Base-by-base conservation (phyloP, 1,140 invertebrate species). In the Acromyrmex heyeri region DNA sequence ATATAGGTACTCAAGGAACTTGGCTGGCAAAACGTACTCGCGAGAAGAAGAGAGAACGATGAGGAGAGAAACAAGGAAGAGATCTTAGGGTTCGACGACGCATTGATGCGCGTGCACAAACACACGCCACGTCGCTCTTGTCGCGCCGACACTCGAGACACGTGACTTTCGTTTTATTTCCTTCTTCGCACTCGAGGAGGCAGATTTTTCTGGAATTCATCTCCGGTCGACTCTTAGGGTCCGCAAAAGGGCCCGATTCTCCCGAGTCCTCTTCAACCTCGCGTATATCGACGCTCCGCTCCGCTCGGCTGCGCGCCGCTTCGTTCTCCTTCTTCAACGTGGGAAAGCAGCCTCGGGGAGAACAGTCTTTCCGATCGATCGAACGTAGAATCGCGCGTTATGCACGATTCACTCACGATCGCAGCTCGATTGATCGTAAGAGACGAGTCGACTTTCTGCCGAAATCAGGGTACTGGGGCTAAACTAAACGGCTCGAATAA, bases 141-240 rank as follows among this genome's bases (percentile, higher is more conserved):
- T 24, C 70, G 64, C 53, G 57, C 67, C 88, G 88, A 91, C 87
- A 91, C 88, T 91, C 88, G 90, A 91, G 90, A 91, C 88, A 90
- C 86, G 73, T 61, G 85, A 34, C 30, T 77, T 18, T 82, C 79
- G 55, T 72, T 87, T 89, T 88, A 79, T 89, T 90, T 90, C 69
- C 27, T 57, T 90, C 77, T 85, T 86, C 83, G 67, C 86, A 69
- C 83, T 86, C 88, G 73, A 88, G 21, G 44, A 79, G 61, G 70
- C 57, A 87, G 34, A 89, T 87, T 90, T 75, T 87, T 88, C 87
- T 87, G 87, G 78, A 88, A 87, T 87, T 88, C 21, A 78, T 57
- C 87, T 67, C 27, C 24, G 53, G 30, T 53, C 75, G 27, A 61
- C 76, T 44, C 50, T 7, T 16, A 18, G 38, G 38, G 7, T 2